Conservation (phyloP, 2,888 invertebrate genomes). For the Heliconius erato region DNA sequence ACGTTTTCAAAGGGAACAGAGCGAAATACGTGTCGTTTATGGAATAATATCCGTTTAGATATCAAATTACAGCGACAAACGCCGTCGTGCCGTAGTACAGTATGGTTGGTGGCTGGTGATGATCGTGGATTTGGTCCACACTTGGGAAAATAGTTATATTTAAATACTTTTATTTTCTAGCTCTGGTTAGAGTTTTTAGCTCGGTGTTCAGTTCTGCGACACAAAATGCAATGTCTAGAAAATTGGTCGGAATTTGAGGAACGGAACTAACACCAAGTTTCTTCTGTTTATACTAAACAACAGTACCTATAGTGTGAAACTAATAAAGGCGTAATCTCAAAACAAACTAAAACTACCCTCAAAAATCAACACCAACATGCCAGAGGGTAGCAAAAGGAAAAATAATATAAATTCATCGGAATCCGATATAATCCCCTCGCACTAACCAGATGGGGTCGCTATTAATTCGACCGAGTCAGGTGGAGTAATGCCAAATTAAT, state of each 20-base stretch:
- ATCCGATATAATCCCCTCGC: conserved; percentile 70
- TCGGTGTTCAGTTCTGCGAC: too few relatives aligned
- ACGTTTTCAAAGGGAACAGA: conserved; percentile 16
- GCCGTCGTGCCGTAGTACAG: too few relatives aligned
- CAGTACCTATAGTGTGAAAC: too few relatives aligned
- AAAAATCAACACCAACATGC: not conserved
- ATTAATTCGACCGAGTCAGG: conserved; percentile 66
- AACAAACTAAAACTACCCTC: not conserved
- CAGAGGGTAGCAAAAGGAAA: conserved; percentile 58
- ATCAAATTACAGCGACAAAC: not conserved
- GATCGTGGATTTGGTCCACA: too few relatives aligned
- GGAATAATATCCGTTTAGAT: conserved; percentile 38
- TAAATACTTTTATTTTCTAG: too few relatives aligned
- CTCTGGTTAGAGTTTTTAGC: too few relatives aligned
- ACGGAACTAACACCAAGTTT: too few relatives aligned
- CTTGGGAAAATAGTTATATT: too few relatives aligned
- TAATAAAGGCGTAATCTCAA: not conserved
- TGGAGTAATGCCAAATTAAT: conserved; percentile 67
- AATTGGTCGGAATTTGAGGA: too few relatives aligned
- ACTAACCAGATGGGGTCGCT: conserved; percentile 63
- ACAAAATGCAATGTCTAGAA: too few relatives aligned
- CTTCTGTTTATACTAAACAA: not conserved
- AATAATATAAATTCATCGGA: conserved; percentile 73
- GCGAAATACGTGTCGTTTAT: conserved; percentile 17
- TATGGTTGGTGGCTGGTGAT: too few relatives aligned